Evolutionary conservation across 2,113 vertebrate genomes (phyloP), one percentile per base, ranked within the genome.

Genomic region (Salvator merianae): DNA sequence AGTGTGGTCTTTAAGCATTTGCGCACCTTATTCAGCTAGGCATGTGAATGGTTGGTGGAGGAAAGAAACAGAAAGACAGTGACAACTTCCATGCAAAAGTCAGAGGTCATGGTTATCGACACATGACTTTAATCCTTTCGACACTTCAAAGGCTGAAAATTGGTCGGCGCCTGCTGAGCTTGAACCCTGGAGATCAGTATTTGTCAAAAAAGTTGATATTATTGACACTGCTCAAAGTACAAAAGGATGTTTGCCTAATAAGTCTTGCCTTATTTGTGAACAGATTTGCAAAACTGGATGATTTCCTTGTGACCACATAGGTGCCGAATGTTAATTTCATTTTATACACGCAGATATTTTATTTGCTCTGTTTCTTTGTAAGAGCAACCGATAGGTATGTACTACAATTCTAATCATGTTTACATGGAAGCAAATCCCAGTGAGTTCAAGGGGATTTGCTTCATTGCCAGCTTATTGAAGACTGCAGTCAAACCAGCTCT

Each of bases 121-220:
- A 90, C 79, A 69, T 38, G 88, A 89, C 92, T 95, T 94, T 95
- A 95, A 96, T 95, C 95, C 91, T 87, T 87, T 69, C 62, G 91
- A 91, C 87, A 89, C 95, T 96, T 96, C 95, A 96, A 96, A 96
- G 95, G 84, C 82, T 86, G 94, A 93, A 96, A 95, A 96, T 95
- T 96, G 95, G 91, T 90, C 90, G 85, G 70, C 83, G 87, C 87
- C 88, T 93, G 95, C 93, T 95, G 92, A 95, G 95, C 90, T 90
- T 0, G 0, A 43, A 94, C 95, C 94, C 94, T 82, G 71, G 95
- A 96, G 96, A 95, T 82, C 86, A 75, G 73, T 90, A 65, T 94
- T 95, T 93, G 91, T 93, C 92, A 91, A 94, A 92, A 76, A 94
- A 95, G 93, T 91, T 95, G 92, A 94, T 94, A 91, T 94, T 94